Base-by-base conservation (phyloP, 1,140 invertebrate genomes). In the Drosophila punjabiensis region DNA sequence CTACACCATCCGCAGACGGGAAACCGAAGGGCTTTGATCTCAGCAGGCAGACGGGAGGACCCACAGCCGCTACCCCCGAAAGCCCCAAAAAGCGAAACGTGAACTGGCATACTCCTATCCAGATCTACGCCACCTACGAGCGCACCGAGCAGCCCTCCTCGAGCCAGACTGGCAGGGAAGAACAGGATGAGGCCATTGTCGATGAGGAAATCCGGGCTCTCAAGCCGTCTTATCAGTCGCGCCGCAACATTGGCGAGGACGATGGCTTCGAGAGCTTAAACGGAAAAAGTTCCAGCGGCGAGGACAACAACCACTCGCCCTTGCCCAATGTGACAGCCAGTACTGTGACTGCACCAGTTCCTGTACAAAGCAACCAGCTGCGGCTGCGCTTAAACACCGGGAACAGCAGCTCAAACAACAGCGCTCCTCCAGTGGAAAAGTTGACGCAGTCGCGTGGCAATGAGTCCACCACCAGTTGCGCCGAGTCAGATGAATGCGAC, bases 241-340 rank as follows among this genome's bases (percentile, higher is more conserved):
- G 85, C 14, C 88, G 89, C n/a, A 80, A 64, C 41, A 77, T 92
- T 32, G 93, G 92, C 64, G 96, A 97, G 50, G 97, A 97, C 87
- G 97, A 97, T 93, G 97, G 97, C 16, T 97, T 97, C 92, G 97
- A 97, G 93, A 97, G 97, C 90, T 94, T 97, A n/a, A 97, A 97
- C 90, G 96, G 96, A 16, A 97, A 97, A 90, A 96, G 95, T 73
- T 97, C 96, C 2, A 96, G 96, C 92, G 96, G 96, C 56, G 95
- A 95, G 86, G 94, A 94, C 70, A 89, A 89, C 53, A 94, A 94
- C 37, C 93, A 91, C 66, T 77, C 89, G 13, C 87, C 86, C 9
- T 10, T 81, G 20, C 83, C 70, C 59, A 86, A 79, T 59, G 41
- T 58, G 6, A 53, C 37, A 28, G 24, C 35, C 3, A 39, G 20